Evolutionary conservation across 2,113 vertebrate genomes (phyloP).

Genomic region (Sylvilagus bachmani): DNA sequence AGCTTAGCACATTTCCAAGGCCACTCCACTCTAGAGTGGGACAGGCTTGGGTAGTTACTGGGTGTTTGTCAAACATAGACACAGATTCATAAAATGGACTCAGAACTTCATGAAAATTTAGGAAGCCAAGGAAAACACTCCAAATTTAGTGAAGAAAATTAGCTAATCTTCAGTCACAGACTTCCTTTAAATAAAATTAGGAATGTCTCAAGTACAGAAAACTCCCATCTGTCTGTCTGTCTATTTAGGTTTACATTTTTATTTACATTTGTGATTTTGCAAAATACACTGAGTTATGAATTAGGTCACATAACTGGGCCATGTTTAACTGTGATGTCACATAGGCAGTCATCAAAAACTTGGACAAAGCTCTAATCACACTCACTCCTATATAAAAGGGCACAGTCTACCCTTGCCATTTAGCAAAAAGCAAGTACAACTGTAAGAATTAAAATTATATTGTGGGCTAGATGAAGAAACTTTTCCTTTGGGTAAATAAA

Average conservation of each 20-base stretch:
- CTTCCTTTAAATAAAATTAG: not conserved
- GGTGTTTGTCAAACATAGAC: not conserved
- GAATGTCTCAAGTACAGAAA: not conserved
- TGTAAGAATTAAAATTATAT: not conserved
- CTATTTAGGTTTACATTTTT: not conserved
- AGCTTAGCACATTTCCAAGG: accelerated
- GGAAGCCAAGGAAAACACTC: not conserved
- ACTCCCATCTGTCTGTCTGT: not conserved
- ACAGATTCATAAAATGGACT: not conserved
- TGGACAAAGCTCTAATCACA: not conserved
- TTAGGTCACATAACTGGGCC: not conserved
- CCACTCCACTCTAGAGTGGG: not conserved
- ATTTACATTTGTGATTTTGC: not conserved
- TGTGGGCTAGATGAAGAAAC: not conserved
- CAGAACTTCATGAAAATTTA: not conserved
- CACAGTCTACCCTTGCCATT: not conserved
- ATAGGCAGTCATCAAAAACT: not conserved
- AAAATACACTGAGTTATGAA: not conserved
- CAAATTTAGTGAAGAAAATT: not conserved
- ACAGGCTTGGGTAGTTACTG: not conserved
- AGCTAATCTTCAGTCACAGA: not conserved
- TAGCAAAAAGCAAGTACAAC: not conserved
- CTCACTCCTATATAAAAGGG: not conserved
- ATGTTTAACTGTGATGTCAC: not conserved
- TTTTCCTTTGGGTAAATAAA: not conserved